Evolutionary conservation across 2,797 vertebrate genomes (phyloP).

Genomic region (Phalloptychus januarius): DNA sequence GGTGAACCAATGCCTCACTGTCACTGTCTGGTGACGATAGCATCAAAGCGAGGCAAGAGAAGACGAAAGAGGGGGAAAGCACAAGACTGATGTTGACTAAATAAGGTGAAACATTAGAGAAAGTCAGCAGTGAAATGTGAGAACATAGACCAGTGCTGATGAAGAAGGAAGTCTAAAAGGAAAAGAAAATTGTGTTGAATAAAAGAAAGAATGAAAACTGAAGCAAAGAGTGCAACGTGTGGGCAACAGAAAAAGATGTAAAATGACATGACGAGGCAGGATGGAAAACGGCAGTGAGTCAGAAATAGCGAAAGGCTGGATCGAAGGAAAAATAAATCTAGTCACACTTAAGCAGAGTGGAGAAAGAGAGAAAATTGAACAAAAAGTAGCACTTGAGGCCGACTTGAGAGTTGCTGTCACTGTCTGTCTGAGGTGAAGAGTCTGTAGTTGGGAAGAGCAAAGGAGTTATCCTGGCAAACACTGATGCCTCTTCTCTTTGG

Average conservation of each 20-base stretch:
- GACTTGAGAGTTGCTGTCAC: constrained; percentile 19
- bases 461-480: constrained; percentile 20
- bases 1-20: constrained; percentile 49
- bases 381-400: constrained; percentile 16
- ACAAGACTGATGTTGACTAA: constrained; percentile 1
- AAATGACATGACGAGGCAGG: constrained; percentile 20
- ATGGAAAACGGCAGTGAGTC: constrained; percentile 14
- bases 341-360: constrained; percentile 18
- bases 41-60: constrained; percentile 8
- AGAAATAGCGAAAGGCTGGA: constrained; percentile 18
- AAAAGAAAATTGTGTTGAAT: neutral
- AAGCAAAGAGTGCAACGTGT: constrained; percentile 10
- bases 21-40: constrained; percentile 28
- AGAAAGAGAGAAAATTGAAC: constrained; percentile 15
- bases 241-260: constrained; percentile 17
- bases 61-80: neutral
- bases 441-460: constrained; percentile 21
- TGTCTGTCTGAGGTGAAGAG: constrained; percentile 27
- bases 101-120: constrained; percentile 13
- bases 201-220: constrained; percentile 4
- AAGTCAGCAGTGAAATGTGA: constrained; percentile 1
- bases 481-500: constrained; percentile 19
- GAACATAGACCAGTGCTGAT: constrained; percentile 10
- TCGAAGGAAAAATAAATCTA: constrained; percentile 16
- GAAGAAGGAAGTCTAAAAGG: neutral